Base-by-base conservation (phyloP, 2,888 invertebrate species). In the Orthonychiurus folsomi region DNA sequence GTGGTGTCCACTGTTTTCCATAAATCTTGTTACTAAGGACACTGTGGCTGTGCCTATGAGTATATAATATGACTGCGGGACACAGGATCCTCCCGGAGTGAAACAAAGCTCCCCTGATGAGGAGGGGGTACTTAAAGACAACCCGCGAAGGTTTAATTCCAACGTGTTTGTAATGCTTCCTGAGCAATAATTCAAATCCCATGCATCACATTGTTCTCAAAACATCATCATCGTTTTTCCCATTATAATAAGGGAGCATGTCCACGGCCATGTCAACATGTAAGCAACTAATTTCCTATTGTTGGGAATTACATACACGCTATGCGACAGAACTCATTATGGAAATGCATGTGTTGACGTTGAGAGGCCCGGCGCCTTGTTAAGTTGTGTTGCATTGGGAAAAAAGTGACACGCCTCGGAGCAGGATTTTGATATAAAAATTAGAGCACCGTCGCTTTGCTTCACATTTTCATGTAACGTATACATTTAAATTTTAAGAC, bases 51-150 rank as follows among this genome's bases (percentile, higher is more conserved):
- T 37, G 37, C 23, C 23, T 23, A 21, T n/a, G n/a, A n/a, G 48
- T 48, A 48, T 18, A 48, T 48, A 18, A 15, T 48, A 15, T 18
- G 48, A 18, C 15, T 18, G 18, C 48, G 12, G 55, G 55, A 55
- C n/a, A 28, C 25, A 61, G 63, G 47, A 27, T 61, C 59, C 61
- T 68, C 68, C 63, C 54, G 66, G 67, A 69, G 70, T 66, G 69
- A 70, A 70, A 69, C 67, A 70, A 70, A 69, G 70, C 62, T 66
- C 64, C 70, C 70, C 68, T 65, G 68, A 61, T 64, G n/a, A n/a
- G 37, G 15, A 9, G 66, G 61, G 69, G 62, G 61, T 67, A 65
- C 63, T 66, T 63, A 63, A 66, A n/a, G n/a, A n/a, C n/a, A n/a
- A n/a, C n/a, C n/a, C n/a, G n/a, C n/a, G n/a, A n/a, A n/a, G n/a